These are phyloP conservation scores for Andrena bicolor DNA, from an alignment of 2,888 invertebrate genomes.

Conservation along the genomic window DNA sequence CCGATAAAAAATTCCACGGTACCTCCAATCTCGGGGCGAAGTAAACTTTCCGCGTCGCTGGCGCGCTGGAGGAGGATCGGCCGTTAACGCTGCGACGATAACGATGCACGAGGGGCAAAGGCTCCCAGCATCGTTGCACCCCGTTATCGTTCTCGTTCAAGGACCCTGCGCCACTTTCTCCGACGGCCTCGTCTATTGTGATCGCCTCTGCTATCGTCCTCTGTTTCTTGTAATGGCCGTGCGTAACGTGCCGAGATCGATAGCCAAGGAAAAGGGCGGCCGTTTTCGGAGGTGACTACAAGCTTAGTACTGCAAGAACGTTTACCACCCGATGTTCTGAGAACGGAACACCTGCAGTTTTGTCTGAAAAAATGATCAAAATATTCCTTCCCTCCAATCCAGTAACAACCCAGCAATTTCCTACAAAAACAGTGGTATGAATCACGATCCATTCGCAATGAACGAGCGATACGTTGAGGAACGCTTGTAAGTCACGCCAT, in stretches of 20 bases:
- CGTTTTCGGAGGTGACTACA: no score
- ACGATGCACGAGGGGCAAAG: constrained; percentile 38
- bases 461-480: no score
- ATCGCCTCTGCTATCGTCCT: constrained; percentile 60
- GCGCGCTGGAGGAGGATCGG: neutral
- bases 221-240: constrained; percentile 54
- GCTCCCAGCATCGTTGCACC: constrained; percentile 16
- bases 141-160: constrained; percentile 61
- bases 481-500: constrained; percentile 5
- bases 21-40: constrained; percentile 5
- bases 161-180: constrained; percentile 83
- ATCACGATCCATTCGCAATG: no score
- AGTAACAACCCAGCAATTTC: no score
- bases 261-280: neutral
- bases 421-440: no score
- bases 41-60: constrained; percentile 2
- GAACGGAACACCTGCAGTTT: no score
- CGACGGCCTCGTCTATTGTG: constrained; percentile 74
- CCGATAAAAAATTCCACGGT: constrained; percentile 41
- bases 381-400: no score
- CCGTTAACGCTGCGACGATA: constrained; percentile 32
- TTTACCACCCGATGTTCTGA: no score
- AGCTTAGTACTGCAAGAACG: no score
- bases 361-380: no score
- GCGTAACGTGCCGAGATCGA: constrained; percentile 37